These are phyloP conservation scores for Pedetes capensis DNA, from an alignment of 2,113 vertebrate species.

Conservation along the genomic window DNA sequence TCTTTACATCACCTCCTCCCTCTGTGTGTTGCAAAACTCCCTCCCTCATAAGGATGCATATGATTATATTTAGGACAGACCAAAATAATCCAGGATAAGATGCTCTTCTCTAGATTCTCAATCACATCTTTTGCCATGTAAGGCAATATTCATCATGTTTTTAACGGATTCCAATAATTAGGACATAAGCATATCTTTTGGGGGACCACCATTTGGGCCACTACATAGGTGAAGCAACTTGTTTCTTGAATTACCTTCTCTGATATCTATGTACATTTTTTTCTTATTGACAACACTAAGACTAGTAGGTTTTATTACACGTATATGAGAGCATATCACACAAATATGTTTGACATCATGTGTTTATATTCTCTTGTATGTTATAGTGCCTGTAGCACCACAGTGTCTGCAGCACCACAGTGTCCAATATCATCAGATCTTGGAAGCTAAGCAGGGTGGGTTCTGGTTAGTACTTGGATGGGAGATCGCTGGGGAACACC, in stretches of 20 bases:
- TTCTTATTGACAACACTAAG: not conserved
- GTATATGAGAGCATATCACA: not conserved
- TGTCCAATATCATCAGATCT: no score
- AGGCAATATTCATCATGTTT: not conserved
- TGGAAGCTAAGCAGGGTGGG: no score
- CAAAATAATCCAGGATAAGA: not conserved
- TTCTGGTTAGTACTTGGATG: no score
- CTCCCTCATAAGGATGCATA: not conserved
- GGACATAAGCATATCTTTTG: not conserved
- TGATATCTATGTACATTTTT: not conserved
- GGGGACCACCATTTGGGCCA: not conserved
- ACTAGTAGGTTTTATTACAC: not conserved
- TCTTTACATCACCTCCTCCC: not conserved
- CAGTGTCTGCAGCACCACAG: no score
- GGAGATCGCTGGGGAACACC: no score
- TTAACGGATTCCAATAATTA: not conserved
- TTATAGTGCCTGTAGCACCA: no score
- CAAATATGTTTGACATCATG: not conserved
- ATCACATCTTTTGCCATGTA: not conserved
- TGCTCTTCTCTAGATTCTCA: not conserved
- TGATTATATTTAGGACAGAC: not conserved
- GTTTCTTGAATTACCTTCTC: not conserved
- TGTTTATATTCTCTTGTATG: not conserved
- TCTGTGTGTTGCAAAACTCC: not conserved
- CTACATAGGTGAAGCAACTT: not conserved